A percentile compares a stretch with the other conserved stretches of the same genome.
Evolutionary conservation across 1,140 invertebrate genomes (phyloP).

Genomic region (Galleria mellonella): DNA sequence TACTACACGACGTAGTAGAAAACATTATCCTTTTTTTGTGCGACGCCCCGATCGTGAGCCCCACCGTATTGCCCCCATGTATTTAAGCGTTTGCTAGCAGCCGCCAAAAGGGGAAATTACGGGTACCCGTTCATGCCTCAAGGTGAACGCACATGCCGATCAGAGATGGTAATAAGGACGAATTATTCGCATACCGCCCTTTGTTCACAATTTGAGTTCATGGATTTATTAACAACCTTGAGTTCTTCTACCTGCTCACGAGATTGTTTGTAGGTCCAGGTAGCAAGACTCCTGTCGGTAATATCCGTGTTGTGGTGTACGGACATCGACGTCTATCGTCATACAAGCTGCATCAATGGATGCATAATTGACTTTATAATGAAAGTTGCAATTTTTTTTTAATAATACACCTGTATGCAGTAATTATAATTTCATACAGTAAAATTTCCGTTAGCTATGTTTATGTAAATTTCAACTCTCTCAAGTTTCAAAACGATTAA

Average conservation of each 20-base stretch:
- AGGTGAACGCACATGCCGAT: constrained; percentile 41
- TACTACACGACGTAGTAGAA: no score
- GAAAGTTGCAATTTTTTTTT: no score
- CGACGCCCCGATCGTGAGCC: no score
- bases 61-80: constrained; percentile 8
- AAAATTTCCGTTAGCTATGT: no score
- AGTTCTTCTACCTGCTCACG: constrained; percentile 37
- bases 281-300: background rate
- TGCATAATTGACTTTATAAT: background rate
- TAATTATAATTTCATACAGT: no score
- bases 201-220: constrained; percentile 57
- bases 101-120: constrained; percentile 29
- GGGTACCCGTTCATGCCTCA: constrained; percentile 46
- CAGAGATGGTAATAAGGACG: constrained; percentile 47
- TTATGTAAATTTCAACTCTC: no score
- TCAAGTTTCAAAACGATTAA: no score
- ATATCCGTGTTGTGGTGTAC: background rate
- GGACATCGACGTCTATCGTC: no score
- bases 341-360: no score
- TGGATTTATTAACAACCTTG: constrained; percentile 33
- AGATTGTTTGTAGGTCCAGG: background rate
- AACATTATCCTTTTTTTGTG: no score
- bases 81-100: constrained; percentile 13
- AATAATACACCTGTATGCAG: no score
- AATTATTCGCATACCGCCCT: constrained; percentile 59